Evolutionary conservation across 2,888 invertebrate species (phyloP).

Genomic region (Drosophila infuscata): DNA sequence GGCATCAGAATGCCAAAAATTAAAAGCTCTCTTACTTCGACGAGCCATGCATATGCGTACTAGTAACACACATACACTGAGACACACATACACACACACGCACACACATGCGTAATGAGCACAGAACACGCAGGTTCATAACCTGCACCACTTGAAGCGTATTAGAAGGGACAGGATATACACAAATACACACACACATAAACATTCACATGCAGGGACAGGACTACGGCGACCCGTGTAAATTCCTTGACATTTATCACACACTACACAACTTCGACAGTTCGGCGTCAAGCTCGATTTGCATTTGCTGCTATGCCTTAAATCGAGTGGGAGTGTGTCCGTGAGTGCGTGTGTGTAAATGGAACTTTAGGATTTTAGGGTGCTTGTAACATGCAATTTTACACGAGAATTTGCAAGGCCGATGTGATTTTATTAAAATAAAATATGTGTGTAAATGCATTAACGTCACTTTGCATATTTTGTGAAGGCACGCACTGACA

Average conservation of each 20-base stretch:
- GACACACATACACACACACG: conserved; percentile 29
- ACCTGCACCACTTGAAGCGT: conserved; percentile 81
- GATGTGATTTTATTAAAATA: conserved; percentile 18
- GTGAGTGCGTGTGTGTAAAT: conserved; percentile 8
- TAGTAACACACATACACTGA: conserved; percentile 60
- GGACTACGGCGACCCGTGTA: conserved; percentile 63
- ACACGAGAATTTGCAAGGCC: conserved; percentile 49
- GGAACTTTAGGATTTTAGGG: conserved; percentile 9
- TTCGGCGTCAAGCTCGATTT: conserved; percentile 73
- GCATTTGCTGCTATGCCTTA: conserved; percentile 55
- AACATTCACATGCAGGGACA: conserved; percentile 40
- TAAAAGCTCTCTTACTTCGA: conserved; percentile 72
- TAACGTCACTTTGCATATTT: conserved; percentile 33
- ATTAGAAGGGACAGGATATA: conserved; percentile 72
- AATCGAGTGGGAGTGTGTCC: conserved; percentile 18
- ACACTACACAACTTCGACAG: conserved; percentile 69
- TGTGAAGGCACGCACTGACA: conserved; percentile 59
- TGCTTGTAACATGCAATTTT: conserved; percentile 43
- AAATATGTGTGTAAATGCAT: conserved; percentile 17
- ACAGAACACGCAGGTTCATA: conserved; percentile 80
- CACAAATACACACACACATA: conserved; percentile 3
- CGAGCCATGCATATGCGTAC: conserved; percentile 66
- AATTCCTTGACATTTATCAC: conserved; percentile 81
- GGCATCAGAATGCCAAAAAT: conserved; percentile 78
- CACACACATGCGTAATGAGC: conserved; percentile 68